Conservation (phyloP, 2,888 invertebrate species). For the Agrotis segetum region DNA sequence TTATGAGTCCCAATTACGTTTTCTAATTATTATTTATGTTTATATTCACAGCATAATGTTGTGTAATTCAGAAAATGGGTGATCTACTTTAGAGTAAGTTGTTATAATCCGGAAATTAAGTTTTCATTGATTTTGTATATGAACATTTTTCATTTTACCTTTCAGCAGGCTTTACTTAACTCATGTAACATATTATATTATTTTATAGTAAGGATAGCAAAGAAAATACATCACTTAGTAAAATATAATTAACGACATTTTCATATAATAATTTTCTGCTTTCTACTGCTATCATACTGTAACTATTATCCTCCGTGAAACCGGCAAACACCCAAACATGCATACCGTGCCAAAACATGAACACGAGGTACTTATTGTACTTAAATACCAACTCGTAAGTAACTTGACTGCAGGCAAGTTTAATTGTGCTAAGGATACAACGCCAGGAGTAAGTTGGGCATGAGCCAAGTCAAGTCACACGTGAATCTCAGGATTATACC, state of each 20-base stretch:
- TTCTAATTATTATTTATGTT: constrained; percentile 72
- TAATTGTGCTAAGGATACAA: constrained; percentile 8
- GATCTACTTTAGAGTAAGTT: constrained; percentile 33
- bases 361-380: not conserved
- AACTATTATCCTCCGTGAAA: constrained; percentile 29
- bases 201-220: not conserved
- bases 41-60: constrained; percentile 51
- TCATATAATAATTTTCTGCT: not conserved
- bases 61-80: constrained; percentile 42
- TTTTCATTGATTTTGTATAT: not conserved
- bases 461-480: not conserved
- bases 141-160: not conserved
- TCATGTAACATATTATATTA: not conserved
- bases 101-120: not conserved
- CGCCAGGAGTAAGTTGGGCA: constrained; percentile 12
- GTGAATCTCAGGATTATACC: not conserved
- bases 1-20: constrained; percentile 74
- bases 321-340: constrained; percentile 38
- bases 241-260: not conserved
- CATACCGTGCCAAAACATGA: constrained; percentile 49
- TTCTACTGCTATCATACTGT: not conserved
- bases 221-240: not conserved
- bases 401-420: constrained; percentile 4
- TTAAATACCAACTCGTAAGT: not conserved
- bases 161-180: not conserved